Evolutionary conservation across 2,113 vertebrate genomes (phyloP), one percentile per base, ranked within the genome.

Genomic region (Gymnogyps californianus): DNA sequence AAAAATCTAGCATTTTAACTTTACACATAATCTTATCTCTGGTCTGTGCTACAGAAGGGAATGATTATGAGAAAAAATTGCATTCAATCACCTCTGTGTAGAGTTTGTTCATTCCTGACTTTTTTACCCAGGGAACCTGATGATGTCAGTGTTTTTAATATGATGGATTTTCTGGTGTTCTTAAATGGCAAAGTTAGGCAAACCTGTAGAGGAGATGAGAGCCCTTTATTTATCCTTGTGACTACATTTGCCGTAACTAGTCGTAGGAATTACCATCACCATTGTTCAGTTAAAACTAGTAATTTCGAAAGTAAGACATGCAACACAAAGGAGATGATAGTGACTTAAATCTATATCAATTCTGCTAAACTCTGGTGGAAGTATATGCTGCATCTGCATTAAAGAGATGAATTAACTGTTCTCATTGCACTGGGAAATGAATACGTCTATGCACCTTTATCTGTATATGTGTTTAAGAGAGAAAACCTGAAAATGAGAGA

Each of bases 151-250:
- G 24, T 21, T 91, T 96, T 86, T 55, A 89, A 76, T 55, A 40
- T 42, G 54, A 93, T 64, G 19, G 65, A 38, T 81, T 90, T 92
- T 84, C 47, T 81, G 64, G 10, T 42, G 59, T 87, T 86, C 94
- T 85, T 42, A 83, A 70, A 67, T 52, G 34, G 7, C 6, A 65
- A 83, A 52, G 32, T 40, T 55, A 70, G 40, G 11, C 44, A 74
- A 36, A 71, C 42, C 44, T 64, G 19, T 38, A 64, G 26, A 51
- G 34, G 32, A 61, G 31, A 59, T n/a, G 34, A 61, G 18, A 54
- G 22, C n/a, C 47, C 51, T 67, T 54, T 59, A 32, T 42, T 62
- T 83, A 74, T 66, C 28, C 26, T 84, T 82, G 19, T 55, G 69
- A 87, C 67, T 75, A 72, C 38, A 59, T 59, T 74, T 90, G 29